Conservation (phyloP, 2,797 vertebrate genomes). For the Cheirogaleus major region DNA sequence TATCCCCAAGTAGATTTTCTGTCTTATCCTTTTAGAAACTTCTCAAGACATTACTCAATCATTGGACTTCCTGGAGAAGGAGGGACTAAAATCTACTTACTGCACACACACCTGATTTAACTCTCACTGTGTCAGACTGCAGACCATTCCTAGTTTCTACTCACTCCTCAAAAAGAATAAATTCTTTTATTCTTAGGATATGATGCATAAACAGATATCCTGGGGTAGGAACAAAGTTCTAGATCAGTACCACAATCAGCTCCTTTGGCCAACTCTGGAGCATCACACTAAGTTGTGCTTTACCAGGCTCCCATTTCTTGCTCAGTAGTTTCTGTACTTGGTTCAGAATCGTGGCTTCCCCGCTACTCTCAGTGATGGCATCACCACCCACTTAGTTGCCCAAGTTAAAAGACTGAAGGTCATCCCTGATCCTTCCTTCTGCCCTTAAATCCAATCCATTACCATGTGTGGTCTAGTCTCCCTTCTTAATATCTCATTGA, state of each 20-base stretch:
- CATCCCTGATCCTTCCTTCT: neutral
- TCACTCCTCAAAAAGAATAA: neutral
- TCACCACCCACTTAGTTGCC: neutral
- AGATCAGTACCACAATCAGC: neutral
- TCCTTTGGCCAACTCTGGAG: neutral
- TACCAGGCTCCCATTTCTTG: neutral
- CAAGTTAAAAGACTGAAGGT: neutral
- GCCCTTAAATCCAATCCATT: neutral
- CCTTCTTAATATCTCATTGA: neutral
- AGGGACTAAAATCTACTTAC: neutral
- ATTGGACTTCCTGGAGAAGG: conserved; percentile 17
- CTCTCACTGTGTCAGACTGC: neutral
- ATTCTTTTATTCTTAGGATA: neutral
- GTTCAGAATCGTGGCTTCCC: neutral
- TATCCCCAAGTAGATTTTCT: neutral
- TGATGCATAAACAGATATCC: neutral
- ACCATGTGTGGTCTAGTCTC: neutral
- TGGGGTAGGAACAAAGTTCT: neutral
- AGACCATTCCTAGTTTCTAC: neutral
- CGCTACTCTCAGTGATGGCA: neutral
- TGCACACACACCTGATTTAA: neutral
- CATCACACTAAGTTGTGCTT: neutral
- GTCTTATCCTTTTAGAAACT: conserved; percentile 44
- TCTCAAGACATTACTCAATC: neutral
- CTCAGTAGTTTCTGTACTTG: neutral